phyloP scores from a whole-genome alignment of 1,140 invertebrate genomes.

The Vollenhovia emeryi region DNA sequence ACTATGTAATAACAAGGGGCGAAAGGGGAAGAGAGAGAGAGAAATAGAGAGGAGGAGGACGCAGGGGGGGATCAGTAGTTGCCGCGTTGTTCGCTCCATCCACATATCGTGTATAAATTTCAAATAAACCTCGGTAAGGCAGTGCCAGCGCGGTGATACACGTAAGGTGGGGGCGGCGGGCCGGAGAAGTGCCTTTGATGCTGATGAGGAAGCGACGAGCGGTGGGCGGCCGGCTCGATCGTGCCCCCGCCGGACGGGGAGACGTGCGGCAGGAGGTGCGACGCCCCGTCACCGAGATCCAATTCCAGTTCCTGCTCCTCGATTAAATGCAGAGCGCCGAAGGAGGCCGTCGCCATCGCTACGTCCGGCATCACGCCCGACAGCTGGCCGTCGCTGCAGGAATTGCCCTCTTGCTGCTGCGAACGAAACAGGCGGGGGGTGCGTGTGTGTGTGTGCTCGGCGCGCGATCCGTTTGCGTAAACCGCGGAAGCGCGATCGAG shows the following conservation, averaged over 20 bases:
- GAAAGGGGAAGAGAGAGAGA: neutral
- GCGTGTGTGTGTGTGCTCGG: too few species aligned
- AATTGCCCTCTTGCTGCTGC: slow-evolving; percentile 86
- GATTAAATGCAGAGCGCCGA: slow-evolving; percentile 90
- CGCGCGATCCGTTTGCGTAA: neutral
- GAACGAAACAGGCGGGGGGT: slow-evolving; percentile 2
- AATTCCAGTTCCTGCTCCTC: slow-evolving; percentile 88
- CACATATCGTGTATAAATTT: slow-evolving; percentile 71
- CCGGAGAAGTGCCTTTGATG: slow-evolving; percentile 82
- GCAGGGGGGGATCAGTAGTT: slow-evolving; percentile 32
- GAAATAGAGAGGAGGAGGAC: too few species aligned
- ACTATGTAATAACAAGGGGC: slow-evolving; percentile 39
- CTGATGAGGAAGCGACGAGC: slow-evolving; percentile 79
- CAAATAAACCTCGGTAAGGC: slow-evolving; percentile 83
- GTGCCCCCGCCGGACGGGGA: slow-evolving; percentile 72
- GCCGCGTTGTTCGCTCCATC: slow-evolving; percentile 46
- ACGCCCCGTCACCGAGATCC: slow-evolving; percentile 92
- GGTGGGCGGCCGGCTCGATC: slow-evolving; percentile 75
- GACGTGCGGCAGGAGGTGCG: slow-evolving; percentile 85
- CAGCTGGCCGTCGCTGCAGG: slow-evolving; percentile 89
- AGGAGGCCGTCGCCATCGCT: slow-evolving; percentile 93
- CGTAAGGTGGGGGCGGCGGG: slow-evolving; percentile 79
- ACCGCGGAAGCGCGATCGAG: neutral
- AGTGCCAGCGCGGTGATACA: slow-evolving; percentile 81
- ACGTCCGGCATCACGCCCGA: slow-evolving; percentile 95